Base-by-base conservation (phyloP, 2,888 invertebrate species). In the Bibio marci region DNA sequence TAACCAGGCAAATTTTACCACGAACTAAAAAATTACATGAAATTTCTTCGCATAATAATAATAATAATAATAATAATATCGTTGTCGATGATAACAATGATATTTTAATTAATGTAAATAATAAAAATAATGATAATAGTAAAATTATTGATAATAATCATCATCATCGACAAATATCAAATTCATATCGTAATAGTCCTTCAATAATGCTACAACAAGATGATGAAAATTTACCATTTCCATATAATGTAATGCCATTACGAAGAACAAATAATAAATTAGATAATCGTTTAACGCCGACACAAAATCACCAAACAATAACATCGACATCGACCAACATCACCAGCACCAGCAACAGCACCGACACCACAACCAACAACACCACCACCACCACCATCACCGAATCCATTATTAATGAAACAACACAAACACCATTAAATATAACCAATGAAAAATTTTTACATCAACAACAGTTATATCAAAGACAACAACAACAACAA, bases 191-290 rank as follows among this genome's bases (percentile, higher is more conserved):
- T 34, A 50, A 47, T 35, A 48, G 47, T 36, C n/a, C n/a, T n/a
- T n/a, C n/a, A n/a, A n/a, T n/a, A n/a, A n/a, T n/a, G n/a, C n/a
- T n/a, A 22, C 22, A 22, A 22, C 8, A 44, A 4, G 44, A 39
- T 3, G 37, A 44, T 7, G 46, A 45, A 13, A 46, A 46, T 44
- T 42, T 51, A 4, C 47, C 50, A 3, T 65, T 65, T 45, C 64
- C 64, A 13, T 67, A 67, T 43, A 67, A 65, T 41, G 58, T 66
- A 3, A 63, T 67, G 44, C 71, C 70, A 15, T 71, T 73, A 12
- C 67, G 73, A 22, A 4, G 22, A n/a, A n/a, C n/a, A 3, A 68
- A 74, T 50, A 69, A 69, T 7, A 72, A 73, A 45, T 48, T 52
- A n/a, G 52, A 53, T 39, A 49, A 51, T 34, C 41, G 46, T 12